Base-by-base conservation (phyloP, 2,797 vertebrate species). In the Meda fulgida region DNA sequence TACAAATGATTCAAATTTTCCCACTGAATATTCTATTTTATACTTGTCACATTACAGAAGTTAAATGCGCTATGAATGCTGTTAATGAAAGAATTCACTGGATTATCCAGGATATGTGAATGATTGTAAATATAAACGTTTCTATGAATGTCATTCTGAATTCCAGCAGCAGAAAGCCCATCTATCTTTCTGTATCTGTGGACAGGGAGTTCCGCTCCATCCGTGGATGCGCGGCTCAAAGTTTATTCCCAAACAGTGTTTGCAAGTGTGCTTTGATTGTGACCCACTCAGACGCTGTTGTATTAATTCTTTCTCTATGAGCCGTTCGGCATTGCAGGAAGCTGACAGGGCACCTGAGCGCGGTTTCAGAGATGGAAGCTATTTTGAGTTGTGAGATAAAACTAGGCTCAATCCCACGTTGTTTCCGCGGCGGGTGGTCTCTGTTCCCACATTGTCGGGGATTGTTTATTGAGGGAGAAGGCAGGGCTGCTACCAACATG, bases 381-480 rank as follows among this genome's bases (percentile, higher is more conserved):
- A 71, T 89, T 78, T 67, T 13, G 51, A 73, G 73, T 71, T 16
- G 43, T 53, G 14, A 67, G 70, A 84, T 73, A 36, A 48, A 70
- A 65, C 40, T 73, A 71, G 78, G 34, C 77, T 76, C 73, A 46
- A 85, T 76, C 81, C 78, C 63, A 76, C 70, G 63, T 51, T 71
- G 82, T 81, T 67, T 46, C 51, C 29, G 7, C 86, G 31, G 82
- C 73, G 80, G 70, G 34, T 29, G 81, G 82, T 83, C 83, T 87
- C 81, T 79, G 82, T 82, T 90, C 84, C 85, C 58, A 73, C 86
- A 71, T 85, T 51, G 72, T 79, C 23, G 82, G 81, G 86, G 88
- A 88, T 90, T 92, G 91, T 90, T 90, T 91, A 91, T 89, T 89
- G 83, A 91, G 89, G 87, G 88, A 43, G 78, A 84, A 85, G 84